Conservation (phyloP, 2,888 invertebrate genomes). For the Tipula lateralis region DNA sequence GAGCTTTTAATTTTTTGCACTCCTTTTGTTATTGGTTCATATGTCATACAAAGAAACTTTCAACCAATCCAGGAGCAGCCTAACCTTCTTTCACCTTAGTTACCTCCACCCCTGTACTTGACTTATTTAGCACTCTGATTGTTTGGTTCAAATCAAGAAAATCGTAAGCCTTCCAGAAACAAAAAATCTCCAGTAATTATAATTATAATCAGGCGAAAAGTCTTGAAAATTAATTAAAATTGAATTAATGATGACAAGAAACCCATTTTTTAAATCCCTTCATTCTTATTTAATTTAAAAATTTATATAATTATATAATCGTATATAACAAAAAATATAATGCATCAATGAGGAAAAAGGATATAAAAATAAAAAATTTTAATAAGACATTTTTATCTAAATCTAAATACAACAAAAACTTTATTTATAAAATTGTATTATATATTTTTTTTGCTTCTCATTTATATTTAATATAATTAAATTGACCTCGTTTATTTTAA, state of each 20-base stretch:
- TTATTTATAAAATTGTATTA: background rate
- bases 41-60: too few species aligned
- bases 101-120: too few species aligned
- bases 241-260: background rate
- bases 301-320: too few species aligned
- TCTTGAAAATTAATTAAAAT: background rate
- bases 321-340: background rate
- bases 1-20: too few species aligned
- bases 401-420: background rate
- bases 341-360: background rate
- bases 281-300: background rate
- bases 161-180: too few species aligned
- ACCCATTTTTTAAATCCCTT: background rate
- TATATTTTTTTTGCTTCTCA: background rate
- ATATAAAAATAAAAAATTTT: background rate
- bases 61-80: too few species aligned
- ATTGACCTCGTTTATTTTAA: background rate
- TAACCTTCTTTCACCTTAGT: too few species aligned
- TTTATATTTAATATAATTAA: background rate
- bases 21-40: too few species aligned
- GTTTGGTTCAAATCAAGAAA: too few species aligned
- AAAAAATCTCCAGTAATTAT: too few species aligned
- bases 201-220: background rate
- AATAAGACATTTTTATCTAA: constrained; percentile 24
- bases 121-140: too few species aligned